Evolutionary conservation across 1,140 invertebrate genomes (phyloP).

Genomic region (Hydropsyche tenuis): DNA sequence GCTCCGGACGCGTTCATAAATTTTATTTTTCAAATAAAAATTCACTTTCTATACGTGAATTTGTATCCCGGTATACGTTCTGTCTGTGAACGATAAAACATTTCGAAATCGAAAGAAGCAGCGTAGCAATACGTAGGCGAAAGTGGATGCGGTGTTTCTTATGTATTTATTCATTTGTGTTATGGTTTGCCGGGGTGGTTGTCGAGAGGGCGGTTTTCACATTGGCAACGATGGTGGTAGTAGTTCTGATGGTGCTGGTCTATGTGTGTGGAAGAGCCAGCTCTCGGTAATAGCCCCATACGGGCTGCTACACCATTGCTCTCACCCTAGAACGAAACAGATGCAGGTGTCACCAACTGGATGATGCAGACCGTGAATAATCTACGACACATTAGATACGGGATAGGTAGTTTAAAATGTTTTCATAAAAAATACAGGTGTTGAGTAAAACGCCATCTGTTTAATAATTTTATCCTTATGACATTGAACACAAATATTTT

Average conservation of each 20-base stretch:
- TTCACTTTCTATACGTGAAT: too few relatives aligned
- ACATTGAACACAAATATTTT: too few relatives aligned
- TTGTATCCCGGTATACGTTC: too few relatives aligned
- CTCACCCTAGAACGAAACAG: neutral
- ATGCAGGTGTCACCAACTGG: constrained; percentile 16
- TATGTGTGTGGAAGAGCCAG: neutral
- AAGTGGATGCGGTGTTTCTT: constrained; percentile 27
- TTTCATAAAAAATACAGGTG: too few relatives aligned
- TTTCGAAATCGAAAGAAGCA: too few relatives aligned
- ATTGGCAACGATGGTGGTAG: too few relatives aligned
- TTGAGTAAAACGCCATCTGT: too few relatives aligned
- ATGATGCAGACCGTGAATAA: constrained; percentile 1
- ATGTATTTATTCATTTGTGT: constrained; percentile 37
- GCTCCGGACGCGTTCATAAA: too few relatives aligned
- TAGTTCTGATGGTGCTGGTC: neutral
- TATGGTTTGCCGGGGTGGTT: constrained; percentile 22
- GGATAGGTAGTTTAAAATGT: too few relatives aligned
- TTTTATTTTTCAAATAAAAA: too few relatives aligned
- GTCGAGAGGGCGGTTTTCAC: too few relatives aligned
- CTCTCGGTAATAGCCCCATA: constrained; percentile 22
- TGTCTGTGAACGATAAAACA: too few relatives aligned
- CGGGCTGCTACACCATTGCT: constrained; percentile 7
- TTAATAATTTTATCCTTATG: neutral
- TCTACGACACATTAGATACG: neutral
- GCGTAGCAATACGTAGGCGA: constrained; percentile 8